These are phyloP conservation scores for Crossocerus cetratus DNA, from an alignment of 2,888 invertebrate species.

Conservation along the genomic window DNA sequence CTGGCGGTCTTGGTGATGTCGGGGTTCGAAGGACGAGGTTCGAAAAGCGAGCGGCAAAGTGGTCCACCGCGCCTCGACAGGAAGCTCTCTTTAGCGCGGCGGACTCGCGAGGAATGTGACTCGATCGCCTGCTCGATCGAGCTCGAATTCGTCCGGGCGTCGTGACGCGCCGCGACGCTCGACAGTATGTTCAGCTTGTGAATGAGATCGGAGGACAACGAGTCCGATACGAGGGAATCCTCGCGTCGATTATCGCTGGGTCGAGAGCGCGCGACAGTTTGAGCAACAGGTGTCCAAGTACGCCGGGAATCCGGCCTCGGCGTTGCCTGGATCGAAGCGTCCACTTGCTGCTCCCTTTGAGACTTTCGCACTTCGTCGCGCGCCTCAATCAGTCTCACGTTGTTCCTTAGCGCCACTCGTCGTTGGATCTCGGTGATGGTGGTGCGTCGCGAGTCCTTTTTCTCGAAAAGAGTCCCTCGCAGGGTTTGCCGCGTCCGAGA, in stretches of 20 bases:
- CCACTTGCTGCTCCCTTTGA: conserved; percentile 4
- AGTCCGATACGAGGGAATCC: conserved; percentile 18
- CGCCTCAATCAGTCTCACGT: no score
- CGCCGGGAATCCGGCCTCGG: not conserved
- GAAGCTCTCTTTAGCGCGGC: conserved; percentile 84
- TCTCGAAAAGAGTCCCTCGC: not conserved
- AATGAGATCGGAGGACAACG: conserved; percentile 57
- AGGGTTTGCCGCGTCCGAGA: not conserved
- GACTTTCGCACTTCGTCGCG: not conserved
- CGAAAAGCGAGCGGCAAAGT: conserved; percentile 47
- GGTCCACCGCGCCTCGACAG: conserved; percentile 76
- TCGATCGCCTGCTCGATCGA: conserved; percentile 24
- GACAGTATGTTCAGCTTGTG: conserved; percentile 61
- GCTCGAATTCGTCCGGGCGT: conserved; percentile 30
- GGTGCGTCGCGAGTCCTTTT: not conserved
- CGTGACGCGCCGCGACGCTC: conserved; percentile 45
- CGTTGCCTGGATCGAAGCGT: not conserved
- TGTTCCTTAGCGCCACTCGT: no score
- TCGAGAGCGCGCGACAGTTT: not conserved
- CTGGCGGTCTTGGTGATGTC: not conserved
- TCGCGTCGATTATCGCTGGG: not conserved
- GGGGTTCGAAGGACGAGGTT: conserved; percentile 2
- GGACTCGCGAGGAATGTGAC: conserved; percentile 45
- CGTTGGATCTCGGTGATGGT: not conserved
- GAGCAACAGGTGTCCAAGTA: not conserved